Conservation (phyloP, 1,140 invertebrate species). For the Drosophila suzukii region DNA sequence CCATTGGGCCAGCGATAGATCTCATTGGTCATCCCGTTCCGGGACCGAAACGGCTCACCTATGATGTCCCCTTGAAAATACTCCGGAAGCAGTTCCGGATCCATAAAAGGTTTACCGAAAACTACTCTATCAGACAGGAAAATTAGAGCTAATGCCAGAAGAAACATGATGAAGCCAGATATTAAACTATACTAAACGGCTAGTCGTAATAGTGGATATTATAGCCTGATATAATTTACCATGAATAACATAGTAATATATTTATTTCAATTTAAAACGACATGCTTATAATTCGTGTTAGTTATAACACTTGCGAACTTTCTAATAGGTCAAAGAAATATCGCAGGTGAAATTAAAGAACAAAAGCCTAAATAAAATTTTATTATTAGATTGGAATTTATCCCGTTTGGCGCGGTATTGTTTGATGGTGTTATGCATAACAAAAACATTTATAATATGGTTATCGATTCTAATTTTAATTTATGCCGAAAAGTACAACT, state of each 20-base stretch:
- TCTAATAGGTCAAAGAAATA: neutral
- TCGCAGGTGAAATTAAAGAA: no score
- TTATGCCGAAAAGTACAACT: neutral
- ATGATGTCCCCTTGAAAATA: conserved; percentile 52
- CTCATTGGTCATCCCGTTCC: conserved; percentile 86
- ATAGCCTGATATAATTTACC: neutral
- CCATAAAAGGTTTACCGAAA: neutral
- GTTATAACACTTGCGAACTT: neutral
- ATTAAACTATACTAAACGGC: neutral
- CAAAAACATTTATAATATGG: neutral
- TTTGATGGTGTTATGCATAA: neutral
- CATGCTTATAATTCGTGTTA: neutral
- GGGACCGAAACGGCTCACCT: fast-evolving
- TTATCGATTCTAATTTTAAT: no score
- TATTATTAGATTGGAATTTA: no score
- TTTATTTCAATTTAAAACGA: neutral
- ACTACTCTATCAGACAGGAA: neutral
- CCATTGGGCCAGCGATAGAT: conserved; percentile 87
- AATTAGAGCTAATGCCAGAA: neutral
- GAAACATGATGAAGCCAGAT: neutral
- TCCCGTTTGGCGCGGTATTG: no score
- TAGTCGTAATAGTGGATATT: no score
- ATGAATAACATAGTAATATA: neutral
- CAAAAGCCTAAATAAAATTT: no score
- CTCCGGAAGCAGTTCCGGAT: conserved; percentile 30